phyloP scores from a whole-genome alignment of 2,888 invertebrate species.

The Dolichomitus sp. region DNA sequence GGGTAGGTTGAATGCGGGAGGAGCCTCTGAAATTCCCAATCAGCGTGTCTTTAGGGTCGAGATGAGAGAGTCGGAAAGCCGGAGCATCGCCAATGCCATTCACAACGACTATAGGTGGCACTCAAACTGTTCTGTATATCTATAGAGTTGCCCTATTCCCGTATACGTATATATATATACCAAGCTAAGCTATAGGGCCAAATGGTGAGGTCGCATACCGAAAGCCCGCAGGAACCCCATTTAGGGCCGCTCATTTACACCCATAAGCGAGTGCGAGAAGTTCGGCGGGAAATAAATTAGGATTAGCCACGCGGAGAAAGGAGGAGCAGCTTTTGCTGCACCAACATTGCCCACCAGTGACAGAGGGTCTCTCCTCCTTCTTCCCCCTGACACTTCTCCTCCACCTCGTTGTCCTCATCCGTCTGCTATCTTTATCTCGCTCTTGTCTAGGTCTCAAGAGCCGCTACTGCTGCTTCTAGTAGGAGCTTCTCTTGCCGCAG shows the following conservation, averaged over 20 bases:
- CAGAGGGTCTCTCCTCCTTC: slow-evolving; percentile 61
- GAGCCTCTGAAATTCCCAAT: slow-evolving; percentile 64
- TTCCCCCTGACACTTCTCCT: slow-evolving; percentile 21
- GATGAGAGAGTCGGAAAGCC: slow-evolving; percentile 29
- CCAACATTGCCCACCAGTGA: slow-evolving; percentile 62
- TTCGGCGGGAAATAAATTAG: slow-evolving; percentile 68
- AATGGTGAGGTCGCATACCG: slow-evolving; percentile 66
- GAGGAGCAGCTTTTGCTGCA: slow-evolving; percentile 53
- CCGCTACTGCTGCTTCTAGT: neutral
- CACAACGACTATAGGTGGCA: slow-evolving; percentile 9
- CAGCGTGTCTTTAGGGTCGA: slow-evolving; percentile 60
- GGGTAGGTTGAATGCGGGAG: slow-evolving; percentile 58
- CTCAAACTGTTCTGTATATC: slow-evolving; percentile 9
- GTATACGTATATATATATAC: neutral
- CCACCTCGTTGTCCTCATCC: slow-evolving; percentile 22
- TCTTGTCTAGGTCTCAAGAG: slow-evolving; percentile 60
- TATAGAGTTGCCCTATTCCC: neutral
- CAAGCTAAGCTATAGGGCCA: slow-evolving; percentile 19
- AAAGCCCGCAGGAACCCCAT: slow-evolving; percentile 67
- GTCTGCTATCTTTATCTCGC: slow-evolving; percentile 32
- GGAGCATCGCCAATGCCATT: slow-evolving; percentile 25
- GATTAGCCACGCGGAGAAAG: slow-evolving; percentile 57
- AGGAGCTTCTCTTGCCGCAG: neutral
- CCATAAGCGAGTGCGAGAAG: slow-evolving; percentile 68
- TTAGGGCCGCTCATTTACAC: slow-evolving; percentile 67